Evolutionary conservation across 2,888 invertebrate genomes (phyloP).

Genomic region (Prionchulus punctatus): DNA sequence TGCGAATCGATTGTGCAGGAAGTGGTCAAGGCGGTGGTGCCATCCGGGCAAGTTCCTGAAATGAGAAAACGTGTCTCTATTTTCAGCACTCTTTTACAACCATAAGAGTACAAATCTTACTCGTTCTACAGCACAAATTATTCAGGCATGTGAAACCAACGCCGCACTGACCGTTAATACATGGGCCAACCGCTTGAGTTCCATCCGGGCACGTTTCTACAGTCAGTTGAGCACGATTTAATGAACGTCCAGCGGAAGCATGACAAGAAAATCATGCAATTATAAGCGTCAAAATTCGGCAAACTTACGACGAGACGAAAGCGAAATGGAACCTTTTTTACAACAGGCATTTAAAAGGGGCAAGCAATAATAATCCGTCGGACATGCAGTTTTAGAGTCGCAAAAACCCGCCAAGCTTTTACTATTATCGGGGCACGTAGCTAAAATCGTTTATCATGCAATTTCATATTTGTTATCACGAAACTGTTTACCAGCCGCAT

Average conservation of each 20-base stretch:
- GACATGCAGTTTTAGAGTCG: constrained; percentile 16
- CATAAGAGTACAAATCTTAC: not conserved
- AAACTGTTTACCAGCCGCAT: too few relatives aligned
- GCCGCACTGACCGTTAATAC: constrained; percentile 21
- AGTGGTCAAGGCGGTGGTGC: not conserved
- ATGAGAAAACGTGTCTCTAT: too few relatives aligned
- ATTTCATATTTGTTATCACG: too few relatives aligned
- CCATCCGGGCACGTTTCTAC: constrained; percentile 22
- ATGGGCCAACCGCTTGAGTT: constrained; percentile 22
- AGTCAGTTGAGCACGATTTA: too few relatives aligned
- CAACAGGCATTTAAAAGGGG: constrained; percentile 21
- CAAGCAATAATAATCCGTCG: constrained; percentile 25
- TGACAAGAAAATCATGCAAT: too few relatives aligned
- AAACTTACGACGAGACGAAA: too few relatives aligned
- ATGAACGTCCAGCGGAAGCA: too few relatives aligned
- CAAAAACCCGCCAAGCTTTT: constrained; percentile 7
- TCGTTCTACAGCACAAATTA: constrained; percentile 17
- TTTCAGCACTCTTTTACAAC: too few relatives aligned
- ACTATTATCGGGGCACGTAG: constrained; percentile 11
- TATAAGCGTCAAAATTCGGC: too few relatives aligned
- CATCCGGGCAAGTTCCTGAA: not conserved
- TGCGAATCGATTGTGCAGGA: not conserved
- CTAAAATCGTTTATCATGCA: too few relatives aligned
- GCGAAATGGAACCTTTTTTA: too few relatives aligned
- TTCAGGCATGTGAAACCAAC: constrained; percentile 22